These are phyloP conservation scores for Polypterus senegalus DNA, from an alignment of 2,113 vertebrate species.

Conservation along the genomic window DNA sequence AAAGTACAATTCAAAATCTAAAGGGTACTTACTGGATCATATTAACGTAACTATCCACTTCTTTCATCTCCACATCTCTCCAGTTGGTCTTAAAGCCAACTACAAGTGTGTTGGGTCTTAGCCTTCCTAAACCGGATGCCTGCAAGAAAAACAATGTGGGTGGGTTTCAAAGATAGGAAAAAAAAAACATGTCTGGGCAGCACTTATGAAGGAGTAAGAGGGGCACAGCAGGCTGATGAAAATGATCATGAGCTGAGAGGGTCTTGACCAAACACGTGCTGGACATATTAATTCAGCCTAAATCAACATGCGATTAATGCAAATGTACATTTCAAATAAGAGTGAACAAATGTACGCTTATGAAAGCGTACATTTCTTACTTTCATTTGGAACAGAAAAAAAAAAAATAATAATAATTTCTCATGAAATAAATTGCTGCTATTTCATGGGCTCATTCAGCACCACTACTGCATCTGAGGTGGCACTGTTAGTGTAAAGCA, in stretches of 20 bases:
- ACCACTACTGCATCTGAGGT: too few relatives aligned
- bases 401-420: neutral
- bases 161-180: neutral
- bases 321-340: too few relatives aligned
- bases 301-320: too few relatives aligned
- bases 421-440: neutral
- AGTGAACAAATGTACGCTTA: too few relatives aligned
- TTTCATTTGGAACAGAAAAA: slow-evolving; percentile 1
- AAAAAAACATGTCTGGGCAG: neutral
- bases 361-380: too few relatives aligned
- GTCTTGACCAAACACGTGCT: too few relatives aligned
- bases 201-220: neutral
- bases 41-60: slow-evolving; percentile 88
- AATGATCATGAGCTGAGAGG: too few relatives aligned
- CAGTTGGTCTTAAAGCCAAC: slow-evolving; percentile 95
- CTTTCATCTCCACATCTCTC: slow-evolving; percentile 78
- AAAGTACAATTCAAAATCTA: too few relatives aligned
- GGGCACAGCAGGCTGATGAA: too few relatives aligned
- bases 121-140: slow-evolving; percentile 86
- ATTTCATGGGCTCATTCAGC: too few relatives aligned
- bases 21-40: slow-evolving; percentile 80
- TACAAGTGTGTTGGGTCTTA: slow-evolving; percentile 88
- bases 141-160: slow-evolving; percentile 28
- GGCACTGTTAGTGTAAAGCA: too few relatives aligned
- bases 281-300: too few relatives aligned